Percentiles rank a stretch among this genome's conserved stretches.
Evolutionary conservation across 2,797 vertebrate species (phyloP).

Genomic region (Pangasius krempfi): DNA sequence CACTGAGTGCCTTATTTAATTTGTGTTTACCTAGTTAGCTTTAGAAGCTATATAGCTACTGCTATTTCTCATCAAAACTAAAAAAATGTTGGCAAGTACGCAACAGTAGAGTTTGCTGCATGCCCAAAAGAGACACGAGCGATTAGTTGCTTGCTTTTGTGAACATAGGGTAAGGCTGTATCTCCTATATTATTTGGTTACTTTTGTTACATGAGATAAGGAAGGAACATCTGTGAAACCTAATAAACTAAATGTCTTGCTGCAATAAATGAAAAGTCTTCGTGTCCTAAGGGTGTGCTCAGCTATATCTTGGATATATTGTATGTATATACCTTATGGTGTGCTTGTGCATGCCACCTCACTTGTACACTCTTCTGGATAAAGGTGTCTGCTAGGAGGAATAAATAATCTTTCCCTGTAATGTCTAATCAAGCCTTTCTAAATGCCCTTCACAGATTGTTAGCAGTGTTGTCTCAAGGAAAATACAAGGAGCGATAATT

Average conservation of each 20-base stretch:
- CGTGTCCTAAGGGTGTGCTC: neutral
- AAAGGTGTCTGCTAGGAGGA: neutral
- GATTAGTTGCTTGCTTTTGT: neutral
- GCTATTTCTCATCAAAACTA: neutral
- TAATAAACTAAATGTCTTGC: neutral
- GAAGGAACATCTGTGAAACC: neutral
- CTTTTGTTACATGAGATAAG: neutral
- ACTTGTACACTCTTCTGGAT: neutral
- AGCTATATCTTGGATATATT: neutral
- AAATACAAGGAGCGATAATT: neutral
- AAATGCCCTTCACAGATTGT: conserved; percentile 10
- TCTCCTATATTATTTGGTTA: neutral
- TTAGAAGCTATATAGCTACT: neutral
- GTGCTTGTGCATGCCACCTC: neutral
- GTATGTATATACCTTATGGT: neutral
- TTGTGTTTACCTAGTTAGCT: neutral
- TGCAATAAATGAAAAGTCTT: neutral
- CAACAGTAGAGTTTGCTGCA: neutral
- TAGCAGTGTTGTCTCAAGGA: conserved; percentile 12
- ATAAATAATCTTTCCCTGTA: conserved; percentile 8
- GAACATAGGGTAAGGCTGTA: neutral
- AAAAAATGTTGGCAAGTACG: neutral
- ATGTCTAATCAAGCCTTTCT: conserved; percentile 19
- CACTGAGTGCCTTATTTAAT: neutral
- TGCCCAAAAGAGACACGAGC: neutral